A percentile compares a stretch with the other conserved stretches of the same genome.
Conservation (phyloP, 2,797 vertebrate genomes). For the Helostoma temminkii region DNA sequence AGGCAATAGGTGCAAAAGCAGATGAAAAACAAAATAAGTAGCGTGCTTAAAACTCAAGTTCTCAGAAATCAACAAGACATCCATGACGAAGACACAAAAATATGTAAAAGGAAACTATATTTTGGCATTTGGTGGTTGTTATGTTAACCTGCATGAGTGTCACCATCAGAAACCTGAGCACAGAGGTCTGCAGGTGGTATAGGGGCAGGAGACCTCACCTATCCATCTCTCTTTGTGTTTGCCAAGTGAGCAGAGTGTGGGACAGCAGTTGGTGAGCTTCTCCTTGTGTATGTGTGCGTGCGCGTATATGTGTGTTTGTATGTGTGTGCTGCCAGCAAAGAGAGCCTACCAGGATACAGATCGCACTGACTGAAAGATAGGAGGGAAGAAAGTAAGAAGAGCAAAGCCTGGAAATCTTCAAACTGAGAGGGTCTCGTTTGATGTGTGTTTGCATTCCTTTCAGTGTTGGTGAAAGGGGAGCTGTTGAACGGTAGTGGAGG, state of each 20-base stretch:
- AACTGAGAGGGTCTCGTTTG: slow-evolving; percentile 73
- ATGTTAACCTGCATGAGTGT: slow-evolving; percentile 65
- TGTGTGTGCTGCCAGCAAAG: slow-evolving; percentile 54
- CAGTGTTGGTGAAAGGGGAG: slow-evolving; percentile 80
- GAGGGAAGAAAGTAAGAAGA: slow-evolving; percentile 70
- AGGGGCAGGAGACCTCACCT: slow-evolving; percentile 64
- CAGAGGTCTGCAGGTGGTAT: slow-evolving; percentile 70
- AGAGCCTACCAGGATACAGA: slow-evolving; percentile 71
- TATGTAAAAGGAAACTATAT: slow-evolving; percentile 57
- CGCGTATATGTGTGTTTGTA: slow-evolving; percentile 4
- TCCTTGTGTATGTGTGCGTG: slow-evolving; percentile 7
- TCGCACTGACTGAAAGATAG: slow-evolving; percentile 68
- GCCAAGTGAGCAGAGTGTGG: slow-evolving; percentile 66
- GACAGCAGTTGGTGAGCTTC: slow-evolving; percentile 55
- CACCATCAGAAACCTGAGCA: slow-evolving; percentile 67
- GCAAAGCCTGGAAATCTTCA: slow-evolving; percentile 75
- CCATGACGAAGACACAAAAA: slow-evolving; percentile 36
- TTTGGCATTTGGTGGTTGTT: slow-evolving; percentile 56
- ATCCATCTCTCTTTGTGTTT: slow-evolving; percentile 37
- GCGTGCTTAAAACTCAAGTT: background rate
- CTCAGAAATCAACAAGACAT: slow-evolving; percentile 8
- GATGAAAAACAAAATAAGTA: background rate
- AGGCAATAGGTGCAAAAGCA: background rate
- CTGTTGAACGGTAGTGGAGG: slow-evolving; percentile 72
- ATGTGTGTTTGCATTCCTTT: slow-evolving; percentile 86